Evolutionary conservation across 92 coral and sea anemone species (phyloP), one percentile per base, ranked within the genome.

Genomic region (Phenganax stokvisi): DNA sequence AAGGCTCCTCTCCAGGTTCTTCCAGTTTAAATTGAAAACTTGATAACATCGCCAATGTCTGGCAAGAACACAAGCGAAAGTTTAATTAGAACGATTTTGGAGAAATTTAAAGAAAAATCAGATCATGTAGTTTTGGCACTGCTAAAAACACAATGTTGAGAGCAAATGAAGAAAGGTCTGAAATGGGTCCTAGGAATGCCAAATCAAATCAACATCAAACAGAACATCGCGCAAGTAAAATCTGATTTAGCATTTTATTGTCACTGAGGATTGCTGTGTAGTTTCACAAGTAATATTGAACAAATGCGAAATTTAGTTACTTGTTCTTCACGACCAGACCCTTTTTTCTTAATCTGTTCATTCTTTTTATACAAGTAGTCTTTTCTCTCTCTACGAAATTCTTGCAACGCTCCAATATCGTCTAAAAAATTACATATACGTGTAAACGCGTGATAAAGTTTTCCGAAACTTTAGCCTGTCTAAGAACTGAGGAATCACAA

Each of bases 281-380:
- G 63, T 12, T n/a, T 57, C 7, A 11, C 63, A 12, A 12, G 15
- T n/a, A 13, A 25, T 27, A 12, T 5, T 17, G 13, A 20, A 73
- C 29, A 72, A 59, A 71, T 47, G 12, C 47, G 12, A 8, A 71
- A n/a, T 1, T 28, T n/a, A 74, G 29, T 37, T 69, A 87, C 90
- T 87, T 87, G 92, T 76, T 86, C 87, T 29, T 89, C 97, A 51
- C 92, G 87, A 25, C 96, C 98, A 57, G 87, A 89, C 16, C 97
- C 92, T 75, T 90, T 92, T 11, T 90, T 88, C 72, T 89, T 88
- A 54, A 85, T 89, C 51, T 83, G 66, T 63, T 61, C 78, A 60
- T 92, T 94, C 59, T 81, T 90, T 81, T 89, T 92, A 8, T 77
- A 91, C 70, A 89, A 72, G 80, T 90, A 94, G 16, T 87, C 77